Base-by-base conservation (phyloP, 92 coral and sea anemone species). In the Porites cylindrica region DNA sequence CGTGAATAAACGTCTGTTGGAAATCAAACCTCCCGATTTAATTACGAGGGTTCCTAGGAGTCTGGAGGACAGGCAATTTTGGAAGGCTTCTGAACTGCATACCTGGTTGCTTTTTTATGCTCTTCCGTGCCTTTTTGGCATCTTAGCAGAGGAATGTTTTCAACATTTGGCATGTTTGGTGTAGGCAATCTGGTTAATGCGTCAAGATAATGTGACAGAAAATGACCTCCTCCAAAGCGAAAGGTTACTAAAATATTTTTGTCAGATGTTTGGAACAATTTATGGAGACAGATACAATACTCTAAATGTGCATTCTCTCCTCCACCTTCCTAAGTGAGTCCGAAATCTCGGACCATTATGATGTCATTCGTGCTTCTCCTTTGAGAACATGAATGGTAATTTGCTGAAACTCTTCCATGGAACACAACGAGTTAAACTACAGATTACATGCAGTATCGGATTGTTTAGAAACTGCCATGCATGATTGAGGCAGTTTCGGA, bases 71-170 rank as follows among this genome's bases (percentile, higher is more conserved):
- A 16, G 77, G 16, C 75, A 81, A 59, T 68, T 78, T 21, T 90
- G 77, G 53, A 91, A 91, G 70, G 88, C 91, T 58, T 82, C 88
- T 1, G 91, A 91, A 86, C 43, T 91, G 51, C 73, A 87, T 10
- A 76, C 88, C 19, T 91, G 86, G 82, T 79, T 91, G 11, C 50
- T 91, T 60, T 91, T 75, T 70, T 91, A 80, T 59, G 76, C 84
- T 5, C 83, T 82, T 14, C 19, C 82, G 1, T 58, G 77, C 32
- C 86, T 86, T 13, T 32, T 26, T 11, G 77, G 78, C 12, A 81
- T 86, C 16, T 68, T 86, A 19, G 79, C 91, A 21, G 77, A 32
- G 5, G 24, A 26, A 32, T 75, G 87, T 62, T 91, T 76, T 77
- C 64, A 77, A 23, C 94, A 91, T 78, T 87, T 87, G 76, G 50